Evolutionary conservation across 2,888 invertebrate genomes (phyloP), one percentile per base, ranked within the genome.

Genomic region (Acheta domesticus): DNA sequence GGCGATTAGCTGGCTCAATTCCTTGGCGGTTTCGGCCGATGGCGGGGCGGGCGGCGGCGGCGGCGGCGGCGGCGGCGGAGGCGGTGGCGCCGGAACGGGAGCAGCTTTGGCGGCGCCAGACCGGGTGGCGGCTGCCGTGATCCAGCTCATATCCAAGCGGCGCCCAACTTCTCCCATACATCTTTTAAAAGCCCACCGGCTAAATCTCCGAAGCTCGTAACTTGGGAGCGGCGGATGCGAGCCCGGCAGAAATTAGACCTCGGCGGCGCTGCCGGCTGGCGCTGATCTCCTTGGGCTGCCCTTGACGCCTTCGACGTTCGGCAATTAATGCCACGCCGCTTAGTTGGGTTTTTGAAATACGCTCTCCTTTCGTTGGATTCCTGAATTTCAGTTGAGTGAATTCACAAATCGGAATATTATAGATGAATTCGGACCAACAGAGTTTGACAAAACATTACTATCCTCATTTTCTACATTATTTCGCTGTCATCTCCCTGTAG

Each of bases 121-220:
- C 14, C 4, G 62, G 62, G n/a, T 62, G 62, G 62, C 14, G 62
- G 62, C 62, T 62, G 62, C 16, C n/a, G 62, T 62, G 62, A 62
- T 62, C 62, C 62, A 62, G 62, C 62, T 62, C 62, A 62, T 62
- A 62, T 62, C 62, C 62, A 62, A 16, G 62, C 62, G 16, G 14
- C n/a, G 62, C 62, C 14, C 62, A 62, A 62, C 62, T 62, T 62
- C 62, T 62, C 62, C 62, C 62, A 62, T 62, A 62, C 62, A 62
- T 62, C 62, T 62, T 62, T 62, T 62, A 62, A 62, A 62, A 62
- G 62, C 62, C 16, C 62, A 8, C 62, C 62, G n/a, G 62, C 62
- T 62, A 62, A 62, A 62, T 62, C 62, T 62, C 62, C 62, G 1
- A 62, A 62, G 62, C 62, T 14, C 62, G n/a, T 62, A 62, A 19